Evolutionary conservation across 2,113 vertebrate species (phyloP), one percentile per base, ranked within the genome.

Genomic region (Thamnaconus septentrionalis): DNA sequence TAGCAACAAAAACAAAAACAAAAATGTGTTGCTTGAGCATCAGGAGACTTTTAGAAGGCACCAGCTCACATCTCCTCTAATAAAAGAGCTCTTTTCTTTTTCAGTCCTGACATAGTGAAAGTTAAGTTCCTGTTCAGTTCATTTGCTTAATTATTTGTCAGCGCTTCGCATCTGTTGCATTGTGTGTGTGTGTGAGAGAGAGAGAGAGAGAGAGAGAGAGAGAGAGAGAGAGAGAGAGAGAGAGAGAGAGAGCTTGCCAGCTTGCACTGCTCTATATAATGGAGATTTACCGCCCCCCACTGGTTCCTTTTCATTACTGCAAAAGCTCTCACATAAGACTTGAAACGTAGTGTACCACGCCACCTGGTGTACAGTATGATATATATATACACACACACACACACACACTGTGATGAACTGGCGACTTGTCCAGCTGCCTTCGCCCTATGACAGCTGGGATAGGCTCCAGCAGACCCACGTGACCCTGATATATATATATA

Each of bases 261-360:
- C 70, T 6, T 5, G 40, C 40, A 61, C 48, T 44, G 6, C 8
- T 11, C 11, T 11, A 44, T 46, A 64, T 6, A n/a, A 56, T 72
- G 74, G 54, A 51, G 10, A 62, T 82, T 48, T 80, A 87, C 80
- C 85, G 87, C 83, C 85, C 78, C 76, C 87, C 41, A 59, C 40
- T 83, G 81, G 66, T 54, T 12, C 4, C 0, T 6, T 3, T 4
- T 4, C 6, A 8, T 58, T 39, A 71, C 39, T 81, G 63, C 76
- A 76, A 46, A 10, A 8, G 7, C 5, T 43, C 6, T 12, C 0
- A 42, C 39, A 9, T 39, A 9, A 43, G 5, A 0, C 49, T 49
- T 12, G 10, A 51, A 57, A 11, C 0, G 6, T 4, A 49, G 76
- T 72, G 67, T 82, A 5, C 64, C 5, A 0, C 62, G 84, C 85